Percentiles rank a stretch among this genome's conserved stretches.
Conservation (phyloP, 2,888 invertebrate genomes). For the Macropis europaea region DNA sequence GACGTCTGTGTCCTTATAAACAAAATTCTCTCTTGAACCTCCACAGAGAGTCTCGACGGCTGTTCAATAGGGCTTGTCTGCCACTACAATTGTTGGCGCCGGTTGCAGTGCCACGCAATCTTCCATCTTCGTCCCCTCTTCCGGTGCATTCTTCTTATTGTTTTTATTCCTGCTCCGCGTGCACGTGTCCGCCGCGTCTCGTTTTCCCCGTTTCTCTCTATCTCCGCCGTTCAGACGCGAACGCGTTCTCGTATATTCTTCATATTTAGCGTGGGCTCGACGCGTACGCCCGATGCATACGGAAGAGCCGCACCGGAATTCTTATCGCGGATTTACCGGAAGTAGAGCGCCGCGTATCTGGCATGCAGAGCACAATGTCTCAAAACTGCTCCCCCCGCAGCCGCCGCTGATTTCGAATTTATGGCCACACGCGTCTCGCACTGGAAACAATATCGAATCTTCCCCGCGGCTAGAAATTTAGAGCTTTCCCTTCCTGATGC, state of each 20-base stretch:
- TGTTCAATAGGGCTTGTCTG: too few species aligned
- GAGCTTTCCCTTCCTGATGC: neutral
- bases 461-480: slow-evolving; percentile 38
- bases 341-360: slow-evolving; percentile 17
- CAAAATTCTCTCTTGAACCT: too few species aligned
- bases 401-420: slow-evolving; percentile 55
- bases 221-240: neutral
- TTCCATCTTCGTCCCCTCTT: too few species aligned
- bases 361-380: slow-evolving; percentile 38
- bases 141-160: neutral
- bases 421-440: slow-evolving; percentile 25
- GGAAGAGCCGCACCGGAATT: slow-evolving; percentile 23
- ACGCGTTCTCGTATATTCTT: neutral
- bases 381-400: slow-evolving; percentile 37
- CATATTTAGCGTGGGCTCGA: slow-evolving; percentile 2
- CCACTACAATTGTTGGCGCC: too few species aligned
- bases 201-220: neutral
- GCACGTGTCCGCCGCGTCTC: neutral
- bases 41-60: too few species aligned
- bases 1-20: too few species aligned
- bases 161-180: neutral
- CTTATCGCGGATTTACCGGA: slow-evolving; percentile 17
- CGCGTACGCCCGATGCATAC: slow-evolving; percentile 3
- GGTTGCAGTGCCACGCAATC: too few species aligned
- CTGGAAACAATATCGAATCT: slow-evolving; percentile 54